A percentile compares a stretch with the other conserved stretches of the same genome.
phyloP scores from a whole-genome alignment of 2,888 invertebrate genomes.

The Argyresthia goedartella region DNA sequence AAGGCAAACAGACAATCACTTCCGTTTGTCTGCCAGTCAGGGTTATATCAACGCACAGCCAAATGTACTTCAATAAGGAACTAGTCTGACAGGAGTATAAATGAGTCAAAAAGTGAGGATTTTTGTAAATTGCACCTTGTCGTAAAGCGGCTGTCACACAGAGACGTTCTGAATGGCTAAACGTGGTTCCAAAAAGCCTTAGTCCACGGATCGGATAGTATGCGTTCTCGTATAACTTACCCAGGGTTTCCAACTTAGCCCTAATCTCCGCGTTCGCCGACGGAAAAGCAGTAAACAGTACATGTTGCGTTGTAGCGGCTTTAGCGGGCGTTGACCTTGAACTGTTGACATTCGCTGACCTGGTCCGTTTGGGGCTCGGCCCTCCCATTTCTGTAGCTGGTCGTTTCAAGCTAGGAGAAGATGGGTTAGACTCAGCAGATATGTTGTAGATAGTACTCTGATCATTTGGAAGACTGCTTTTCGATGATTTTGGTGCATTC shows the following conservation, averaged over 20 bases:
- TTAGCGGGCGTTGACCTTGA: constrained; percentile 29
- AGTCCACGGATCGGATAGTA: too few species aligned
- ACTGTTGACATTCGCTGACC: constrained; percentile 16
- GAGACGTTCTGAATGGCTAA: too few species aligned
- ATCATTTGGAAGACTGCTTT: constrained; percentile 17
- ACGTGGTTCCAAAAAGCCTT: too few species aligned
- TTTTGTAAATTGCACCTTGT: too few species aligned
- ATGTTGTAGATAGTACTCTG: constrained; percentile 40
- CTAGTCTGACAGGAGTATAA: too few species aligned
- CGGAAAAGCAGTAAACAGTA: constrained; percentile 52
- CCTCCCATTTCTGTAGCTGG: constrained; percentile 21
- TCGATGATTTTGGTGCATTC: not conserved
- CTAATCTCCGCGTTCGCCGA: constrained; percentile 29
- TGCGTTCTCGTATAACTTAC: constrained; percentile 23
- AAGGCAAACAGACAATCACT: too few species aligned
- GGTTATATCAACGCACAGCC: too few species aligned
- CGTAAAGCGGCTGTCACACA: too few species aligned
- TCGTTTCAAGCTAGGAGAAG: constrained; percentile 31
- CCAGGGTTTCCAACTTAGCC: constrained; percentile 38
- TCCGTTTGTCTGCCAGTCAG: too few species aligned
- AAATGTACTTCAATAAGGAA: too few species aligned
- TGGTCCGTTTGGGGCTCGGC: constrained; percentile 31
- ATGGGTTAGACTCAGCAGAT: constrained; percentile 29
- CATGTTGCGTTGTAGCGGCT: constrained; percentile 27
- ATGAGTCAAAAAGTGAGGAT: too few species aligned